Evolutionary conservation across 2,113 vertebrate species (phyloP).

Genomic region (Cyrtonyx montezumae): DNA sequence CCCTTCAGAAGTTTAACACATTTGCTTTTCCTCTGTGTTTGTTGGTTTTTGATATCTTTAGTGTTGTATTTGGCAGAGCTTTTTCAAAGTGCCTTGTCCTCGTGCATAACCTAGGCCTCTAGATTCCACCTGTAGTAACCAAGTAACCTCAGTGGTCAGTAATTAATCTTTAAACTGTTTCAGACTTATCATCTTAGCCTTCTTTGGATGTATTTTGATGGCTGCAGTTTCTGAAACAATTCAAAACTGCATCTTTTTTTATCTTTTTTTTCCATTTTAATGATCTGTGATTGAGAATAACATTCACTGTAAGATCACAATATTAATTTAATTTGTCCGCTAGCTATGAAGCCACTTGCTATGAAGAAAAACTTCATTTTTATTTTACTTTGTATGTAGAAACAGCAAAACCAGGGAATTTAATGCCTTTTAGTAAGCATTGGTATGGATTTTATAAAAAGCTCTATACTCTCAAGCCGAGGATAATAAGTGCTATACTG

Average conservation of each 20-base stretch:
- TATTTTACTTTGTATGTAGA: not conserved
- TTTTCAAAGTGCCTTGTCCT: not conserved
- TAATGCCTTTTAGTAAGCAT: not conserved
- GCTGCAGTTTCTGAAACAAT: not conserved
- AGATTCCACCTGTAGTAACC: not conserved
- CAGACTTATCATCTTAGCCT: not conserved
- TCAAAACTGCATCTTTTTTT: not conserved
- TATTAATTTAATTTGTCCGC: not conserved
- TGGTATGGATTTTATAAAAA: not conserved
- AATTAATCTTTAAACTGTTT: not conserved
- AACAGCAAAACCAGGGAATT: not conserved
- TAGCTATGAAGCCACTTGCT: not conserved
- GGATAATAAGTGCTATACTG: not conserved
- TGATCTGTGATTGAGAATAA: not conserved
- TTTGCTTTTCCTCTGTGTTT: not conserved
- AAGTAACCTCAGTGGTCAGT: not conserved
- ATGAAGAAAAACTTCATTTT: not conserved
- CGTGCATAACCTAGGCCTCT: not conserved
- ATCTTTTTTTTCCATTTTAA: not conserved
- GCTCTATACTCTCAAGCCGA: not conserved
- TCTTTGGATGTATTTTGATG: not conserved
- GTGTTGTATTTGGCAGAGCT: accelerated
- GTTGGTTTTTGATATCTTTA: not conserved
- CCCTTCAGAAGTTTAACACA: not conserved
- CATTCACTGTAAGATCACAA: not conserved